Percentiles rank a stretch among this genome's conserved stretches.
Conservation (phyloP, 2,113 vertebrate species). For the Rhinichthys klamathensis region DNA sequence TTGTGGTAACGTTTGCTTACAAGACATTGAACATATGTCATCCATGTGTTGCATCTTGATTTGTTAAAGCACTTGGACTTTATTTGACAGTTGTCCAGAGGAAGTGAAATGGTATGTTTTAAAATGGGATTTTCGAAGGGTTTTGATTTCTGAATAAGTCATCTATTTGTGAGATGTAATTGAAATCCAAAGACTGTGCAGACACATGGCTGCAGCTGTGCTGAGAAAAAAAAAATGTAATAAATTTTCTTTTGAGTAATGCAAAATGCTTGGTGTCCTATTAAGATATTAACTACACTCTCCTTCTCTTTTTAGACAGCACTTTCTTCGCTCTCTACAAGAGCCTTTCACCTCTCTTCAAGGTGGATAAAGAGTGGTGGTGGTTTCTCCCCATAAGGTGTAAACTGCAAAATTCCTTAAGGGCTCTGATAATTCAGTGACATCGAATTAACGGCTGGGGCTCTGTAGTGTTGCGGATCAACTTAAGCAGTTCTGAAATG, state of each 20-base stretch:
- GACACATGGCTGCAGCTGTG: conserved; percentile 64
- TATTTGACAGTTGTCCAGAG: not conserved
- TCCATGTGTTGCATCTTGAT: not conserved
- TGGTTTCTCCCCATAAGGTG: conserved; percentile 55
- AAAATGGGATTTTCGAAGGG: conserved; percentile 42
- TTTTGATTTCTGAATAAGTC: conserved; percentile 54
- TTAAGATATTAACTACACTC: conserved; percentile 77
- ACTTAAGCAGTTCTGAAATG: conserved; percentile 36
- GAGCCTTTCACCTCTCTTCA: conserved; percentile 69
- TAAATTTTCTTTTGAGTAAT: conserved; percentile 65
- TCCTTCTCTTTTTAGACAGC: conserved; percentile 81
- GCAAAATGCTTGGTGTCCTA: conserved; percentile 60
- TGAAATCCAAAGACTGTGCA: conserved; percentile 65
- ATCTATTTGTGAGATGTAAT: conserved; percentile 47
- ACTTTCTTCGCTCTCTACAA: conserved; percentile 72
- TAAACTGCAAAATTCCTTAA: conserved; percentile 4
- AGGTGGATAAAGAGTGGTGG: conserved; percentile 78
- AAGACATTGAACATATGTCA: conserved; percentile 27
- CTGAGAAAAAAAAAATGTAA: conserved; percentile 75
- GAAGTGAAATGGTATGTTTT: conserved; percentile 27
- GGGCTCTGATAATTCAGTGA: not conserved
- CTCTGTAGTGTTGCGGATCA: not conserved
- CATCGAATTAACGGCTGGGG: not conserved
- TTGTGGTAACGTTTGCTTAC: conserved; percentile 25
- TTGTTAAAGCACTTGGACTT: conserved; percentile 25